Evolutionary conservation across 2,888 invertebrate genomes (phyloP).

Genomic region (Drosophila dives): DNA sequence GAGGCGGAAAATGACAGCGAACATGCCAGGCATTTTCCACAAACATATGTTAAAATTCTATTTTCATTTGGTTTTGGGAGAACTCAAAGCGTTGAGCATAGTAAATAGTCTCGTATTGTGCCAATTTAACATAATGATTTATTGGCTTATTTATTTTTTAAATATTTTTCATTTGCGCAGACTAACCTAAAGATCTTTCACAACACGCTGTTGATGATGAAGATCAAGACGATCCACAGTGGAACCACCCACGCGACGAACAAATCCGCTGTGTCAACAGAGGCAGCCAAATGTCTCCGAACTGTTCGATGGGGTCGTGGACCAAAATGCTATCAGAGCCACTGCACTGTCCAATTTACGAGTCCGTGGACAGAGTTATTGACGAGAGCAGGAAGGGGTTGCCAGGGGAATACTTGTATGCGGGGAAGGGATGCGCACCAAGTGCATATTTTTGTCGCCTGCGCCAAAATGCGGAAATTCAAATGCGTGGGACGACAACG

Average conservation of each 20-base stretch:
- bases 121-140: conserved; percentile 78
- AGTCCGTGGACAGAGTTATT: conserved; percentile 64
- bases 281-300: conserved; percentile 50
- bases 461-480: conserved; percentile 71
- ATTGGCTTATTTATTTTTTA: conserved; percentile 74
- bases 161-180: conserved; percentile 63
- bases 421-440: conserved; percentile 19
- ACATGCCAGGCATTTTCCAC: conserved; percentile 72
- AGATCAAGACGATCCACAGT: conserved; percentile 34
- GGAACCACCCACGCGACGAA: conserved; percentile 46
- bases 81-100: conserved; percentile 52
- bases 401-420: not conserved
- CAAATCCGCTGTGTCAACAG: conserved; percentile 53
- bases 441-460: conserved; percentile 49
- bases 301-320: conserved; percentile 53
- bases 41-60: conserved; percentile 73
- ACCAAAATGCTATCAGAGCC: conserved; percentile 34
- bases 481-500: conserved; percentile 59
- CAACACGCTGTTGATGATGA: conserved; percentile 42
- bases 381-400: conserved; percentile 28
- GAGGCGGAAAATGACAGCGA: conserved; percentile 65
- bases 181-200: conserved; percentile 63
- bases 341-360: conserved; percentile 65
- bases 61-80: conserved; percentile 59
- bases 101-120: conserved; percentile 60